Percentiles rank a stretch among this genome's conserved stretches.
These are phyloP conservation scores for Arothron firmamentum DNA, from an alignment of 2,113 vertebrate species.

Conservation along the genomic window DNA sequence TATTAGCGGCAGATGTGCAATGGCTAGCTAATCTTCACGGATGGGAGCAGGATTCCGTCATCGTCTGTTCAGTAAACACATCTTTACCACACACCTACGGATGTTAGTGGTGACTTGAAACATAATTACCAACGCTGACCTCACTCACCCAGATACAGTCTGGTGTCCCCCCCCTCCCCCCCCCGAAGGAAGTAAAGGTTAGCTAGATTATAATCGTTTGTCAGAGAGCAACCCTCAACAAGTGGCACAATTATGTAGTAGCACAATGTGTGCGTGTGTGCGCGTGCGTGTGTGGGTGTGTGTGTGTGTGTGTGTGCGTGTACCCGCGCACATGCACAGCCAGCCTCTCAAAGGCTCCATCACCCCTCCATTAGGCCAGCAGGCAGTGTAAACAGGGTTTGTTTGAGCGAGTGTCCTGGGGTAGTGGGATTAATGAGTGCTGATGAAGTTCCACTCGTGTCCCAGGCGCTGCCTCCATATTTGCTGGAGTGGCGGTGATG, in stretches of 20 bases:
- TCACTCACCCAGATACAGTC: too few species aligned
- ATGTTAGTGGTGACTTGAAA: too few species aligned
- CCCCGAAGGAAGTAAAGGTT: too few species aligned
- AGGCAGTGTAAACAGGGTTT: constrained; percentile 70
- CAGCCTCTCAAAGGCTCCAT: constrained; percentile 57
- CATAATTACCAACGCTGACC: too few species aligned
- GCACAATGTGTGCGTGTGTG: constrained; percentile 1
- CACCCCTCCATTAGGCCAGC: constrained; percentile 53
- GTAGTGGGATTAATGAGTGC: constrained; percentile 73
- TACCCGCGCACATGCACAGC: constrained; percentile 51
- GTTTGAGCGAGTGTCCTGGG: constrained; percentile 65
- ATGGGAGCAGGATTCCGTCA: too few species aligned
- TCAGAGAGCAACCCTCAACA: too few species aligned
- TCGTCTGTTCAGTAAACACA: too few species aligned
- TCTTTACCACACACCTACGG: not conserved
- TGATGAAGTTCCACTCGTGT: constrained; percentile 76
- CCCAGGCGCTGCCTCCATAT: constrained; percentile 57
- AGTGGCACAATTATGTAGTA: too few species aligned
- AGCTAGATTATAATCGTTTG: too few species aligned
- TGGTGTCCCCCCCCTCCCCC: too few species aligned
- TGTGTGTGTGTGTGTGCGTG: not conserved
- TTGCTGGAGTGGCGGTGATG: constrained; percentile 65
- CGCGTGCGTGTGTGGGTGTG: constrained; percentile 17
- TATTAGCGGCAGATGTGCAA: constrained; percentile 68
- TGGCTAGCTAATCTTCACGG: constrained; percentile 7